Percentiles rank a stretch among this genome's conserved stretches.
phyloP scores from a whole-genome alignment of 2,113 vertebrate species.

The Guaruba guarouba region DNA sequence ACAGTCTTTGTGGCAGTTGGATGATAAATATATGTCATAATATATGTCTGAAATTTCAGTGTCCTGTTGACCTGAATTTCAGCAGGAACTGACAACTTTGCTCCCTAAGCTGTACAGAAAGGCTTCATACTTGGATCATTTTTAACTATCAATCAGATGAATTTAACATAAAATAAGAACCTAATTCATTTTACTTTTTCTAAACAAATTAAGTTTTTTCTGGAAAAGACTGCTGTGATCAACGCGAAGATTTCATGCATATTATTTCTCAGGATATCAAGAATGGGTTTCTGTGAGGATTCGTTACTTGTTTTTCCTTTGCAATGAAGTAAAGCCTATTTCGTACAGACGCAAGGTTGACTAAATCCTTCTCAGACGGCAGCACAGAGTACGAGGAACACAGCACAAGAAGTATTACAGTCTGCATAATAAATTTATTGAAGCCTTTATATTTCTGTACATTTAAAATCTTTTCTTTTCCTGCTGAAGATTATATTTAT shows the following conservation, averaged over 20 bases:
- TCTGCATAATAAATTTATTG: slow-evolving; percentile 24
- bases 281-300: not conserved
- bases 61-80: not conserved
- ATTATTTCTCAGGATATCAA: not conserved
- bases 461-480: slow-evolving; percentile 58
- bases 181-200: not conserved
- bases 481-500: slow-evolving; percentile 55
- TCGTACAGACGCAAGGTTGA: slow-evolving; percentile 9
- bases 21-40: not conserved
- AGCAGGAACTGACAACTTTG: not conserved
- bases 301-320: not conserved
- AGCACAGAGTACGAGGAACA: slow-evolving; percentile 12
- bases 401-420: slow-evolving; percentile 13
- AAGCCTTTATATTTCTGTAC: slow-evolving; percentile 47
- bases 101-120: not conserved
- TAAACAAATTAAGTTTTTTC: not conserved
- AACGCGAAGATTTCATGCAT: not conserved
- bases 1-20: not conserved
- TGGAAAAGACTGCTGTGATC: slow-evolving; percentile 14
- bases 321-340: slow-evolving; percentile 34
- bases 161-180: not conserved
- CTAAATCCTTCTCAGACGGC: slow-evolving; percentile 41
- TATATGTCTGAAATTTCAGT: not conserved
- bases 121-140: not conserved
- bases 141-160: not conserved